These are phyloP conservation scores for Drosophila ohnishii DNA, from an alignment of 1,140 invertebrate species.

Conservation along the genomic window DNA sequence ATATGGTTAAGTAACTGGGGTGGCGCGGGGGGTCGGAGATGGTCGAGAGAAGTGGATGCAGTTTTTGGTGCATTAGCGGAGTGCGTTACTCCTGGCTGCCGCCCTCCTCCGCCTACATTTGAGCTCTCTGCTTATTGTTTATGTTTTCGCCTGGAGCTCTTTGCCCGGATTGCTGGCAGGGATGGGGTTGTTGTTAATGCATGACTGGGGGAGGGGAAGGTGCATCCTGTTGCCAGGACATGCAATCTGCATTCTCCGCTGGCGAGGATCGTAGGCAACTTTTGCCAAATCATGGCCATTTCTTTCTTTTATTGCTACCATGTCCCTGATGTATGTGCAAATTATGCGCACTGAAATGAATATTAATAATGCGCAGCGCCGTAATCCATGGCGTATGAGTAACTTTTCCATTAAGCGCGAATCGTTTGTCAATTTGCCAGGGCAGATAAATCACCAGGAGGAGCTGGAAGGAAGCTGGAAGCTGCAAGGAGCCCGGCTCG, in stretches of 20 bases:
- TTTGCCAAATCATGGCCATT: slow-evolving; percentile 65
- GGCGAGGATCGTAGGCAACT: slow-evolving; percentile 38
- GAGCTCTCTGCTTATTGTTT: slow-evolving; percentile 71
- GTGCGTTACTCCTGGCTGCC: slow-evolving; percentile 49
- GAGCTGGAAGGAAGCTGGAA: neutral
- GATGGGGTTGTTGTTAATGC: slow-evolving; percentile 56
- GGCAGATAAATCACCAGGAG: slow-evolving; percentile 51
- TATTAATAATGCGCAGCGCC: slow-evolving; percentile 63
- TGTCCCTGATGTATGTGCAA: slow-evolving; percentile 53
- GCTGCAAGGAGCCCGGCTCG: neutral
- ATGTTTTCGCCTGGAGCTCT: slow-evolving; percentile 57
- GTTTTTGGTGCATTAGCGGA: slow-evolving; percentile 75
- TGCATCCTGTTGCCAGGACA: slow-evolving; percentile 58
- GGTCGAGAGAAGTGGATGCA: slow-evolving; percentile 29
- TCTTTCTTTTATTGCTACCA: slow-evolving; percentile 53
- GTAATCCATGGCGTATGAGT: slow-evolving; percentile 47
- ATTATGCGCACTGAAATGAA: slow-evolving; percentile 60
- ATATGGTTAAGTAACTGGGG: slow-evolving; percentile 67
- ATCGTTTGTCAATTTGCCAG: slow-evolving; percentile 70
- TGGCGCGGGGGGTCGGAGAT: too few species aligned
- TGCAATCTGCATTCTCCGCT: slow-evolving; percentile 67
- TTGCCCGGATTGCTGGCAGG: slow-evolving; percentile 30
- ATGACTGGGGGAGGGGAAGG: slow-evolving; percentile 36
- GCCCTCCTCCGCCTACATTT: slow-evolving; percentile 1
- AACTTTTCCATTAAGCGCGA: slow-evolving; percentile 64